phyloP scores from a whole-genome alignment of 2,113 vertebrate genomes.

The Empidonax alnorum region DNA sequence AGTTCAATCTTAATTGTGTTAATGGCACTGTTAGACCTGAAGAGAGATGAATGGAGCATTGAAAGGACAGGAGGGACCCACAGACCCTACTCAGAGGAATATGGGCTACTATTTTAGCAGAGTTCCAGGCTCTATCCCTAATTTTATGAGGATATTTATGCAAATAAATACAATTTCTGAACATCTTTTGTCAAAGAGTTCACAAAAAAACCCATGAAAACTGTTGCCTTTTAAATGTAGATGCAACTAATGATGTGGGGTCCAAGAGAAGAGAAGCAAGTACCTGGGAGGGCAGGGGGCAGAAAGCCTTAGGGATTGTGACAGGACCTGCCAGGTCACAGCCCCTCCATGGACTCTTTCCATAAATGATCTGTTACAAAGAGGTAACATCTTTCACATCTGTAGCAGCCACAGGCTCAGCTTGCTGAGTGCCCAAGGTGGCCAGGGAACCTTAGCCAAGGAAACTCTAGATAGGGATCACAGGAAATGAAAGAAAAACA shows the following conservation, averaged over 20 bases:
- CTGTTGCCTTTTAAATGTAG: neutral
- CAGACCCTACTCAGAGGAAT: neutral
- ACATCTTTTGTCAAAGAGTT: neutral
- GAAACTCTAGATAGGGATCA: neutral
- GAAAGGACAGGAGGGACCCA: neutral
- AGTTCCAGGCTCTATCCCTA: neutral
- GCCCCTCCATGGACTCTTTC: neutral
- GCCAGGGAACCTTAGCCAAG: neutral
- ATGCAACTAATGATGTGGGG: neutral
- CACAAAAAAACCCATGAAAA: neutral
- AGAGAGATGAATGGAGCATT: neutral
- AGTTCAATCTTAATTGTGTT: conserved; percentile 21
- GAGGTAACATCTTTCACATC: neutral
- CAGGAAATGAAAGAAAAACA: neutral
- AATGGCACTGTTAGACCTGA: neutral
- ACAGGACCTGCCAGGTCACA: neutral
- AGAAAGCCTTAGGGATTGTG: neutral
- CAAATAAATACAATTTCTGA: neutral
- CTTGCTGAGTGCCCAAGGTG: rapidly evolving
- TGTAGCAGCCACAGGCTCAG: neutral
- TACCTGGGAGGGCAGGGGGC: neutral
- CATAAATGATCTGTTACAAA: neutral
- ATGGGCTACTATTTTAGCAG: neutral
- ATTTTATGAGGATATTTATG: neutral
- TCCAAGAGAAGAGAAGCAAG: neutral